phyloP scores from a whole-genome alignment of 1,140 invertebrate species.

The Zaprionus capensis region DNA sequence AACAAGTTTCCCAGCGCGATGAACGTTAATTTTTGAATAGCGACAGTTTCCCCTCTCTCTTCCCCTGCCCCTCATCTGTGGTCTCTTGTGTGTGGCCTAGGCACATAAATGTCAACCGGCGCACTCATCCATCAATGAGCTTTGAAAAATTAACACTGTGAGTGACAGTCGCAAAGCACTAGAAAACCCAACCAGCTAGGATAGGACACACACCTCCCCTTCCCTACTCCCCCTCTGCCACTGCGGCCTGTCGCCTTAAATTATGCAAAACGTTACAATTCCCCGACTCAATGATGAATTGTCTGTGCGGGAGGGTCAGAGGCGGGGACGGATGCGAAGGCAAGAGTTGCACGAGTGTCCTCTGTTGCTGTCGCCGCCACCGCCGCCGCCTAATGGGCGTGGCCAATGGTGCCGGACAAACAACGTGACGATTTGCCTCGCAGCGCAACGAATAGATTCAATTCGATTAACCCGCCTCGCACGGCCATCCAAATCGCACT shows the following conservation, averaged over 20 bases:
- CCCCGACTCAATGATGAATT: slow-evolving; percentile 68
- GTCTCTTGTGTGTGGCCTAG: slow-evolving; percentile 33
- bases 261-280: slow-evolving; percentile 78
- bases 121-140: slow-evolving; percentile 79
- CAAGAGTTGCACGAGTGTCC: slow-evolving; percentile 37
- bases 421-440: slow-evolving; percentile 29
- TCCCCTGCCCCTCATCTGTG: slow-evolving; percentile 23
- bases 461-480: slow-evolving; percentile 76
- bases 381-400: slow-evolving; percentile 14
- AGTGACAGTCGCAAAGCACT: slow-evolving; percentile 77
- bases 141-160: slow-evolving; percentile 79
- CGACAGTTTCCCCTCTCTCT: neutral
- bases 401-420: slow-evolving; percentile 21
- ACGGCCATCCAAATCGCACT: slow-evolving; percentile 39
- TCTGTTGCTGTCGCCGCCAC: neutral
- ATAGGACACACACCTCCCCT: neutral
- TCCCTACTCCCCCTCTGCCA: neutral
- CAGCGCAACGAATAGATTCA: slow-evolving; percentile 53
- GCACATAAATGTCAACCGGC: slow-evolving; percentile 78
- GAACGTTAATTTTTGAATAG: slow-evolving; percentile 53
- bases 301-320: slow-evolving; percentile 17
- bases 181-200: slow-evolving; percentile 1
- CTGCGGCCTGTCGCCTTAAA: slow-evolving; percentile 73
- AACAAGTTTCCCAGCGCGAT: slow-evolving; percentile 31
- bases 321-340: neutral